These are phyloP conservation scores for Eristalis intricaria DNA, from an alignment of 2,888 invertebrate genomes.

Conservation along the genomic window DNA sequence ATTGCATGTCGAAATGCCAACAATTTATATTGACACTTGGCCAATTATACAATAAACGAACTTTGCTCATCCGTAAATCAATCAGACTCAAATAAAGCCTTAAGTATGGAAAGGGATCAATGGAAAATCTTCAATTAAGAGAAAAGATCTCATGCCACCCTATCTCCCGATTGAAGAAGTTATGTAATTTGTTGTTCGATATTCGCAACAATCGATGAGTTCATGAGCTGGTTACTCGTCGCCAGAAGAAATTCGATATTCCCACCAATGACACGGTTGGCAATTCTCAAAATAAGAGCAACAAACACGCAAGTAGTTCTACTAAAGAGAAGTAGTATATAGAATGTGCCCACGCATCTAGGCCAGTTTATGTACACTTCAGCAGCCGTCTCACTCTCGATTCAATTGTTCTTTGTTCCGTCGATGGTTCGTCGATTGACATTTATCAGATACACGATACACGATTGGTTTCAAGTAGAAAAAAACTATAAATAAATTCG, in stretches of 20 bases:
- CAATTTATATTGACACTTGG: no score
- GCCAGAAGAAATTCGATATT: background rate
- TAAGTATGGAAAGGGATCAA: no score
- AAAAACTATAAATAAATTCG: conserved; percentile 58
- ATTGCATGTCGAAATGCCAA: no score
- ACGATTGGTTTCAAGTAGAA: conserved; percentile 33
- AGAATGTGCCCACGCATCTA: conserved; percentile 63
- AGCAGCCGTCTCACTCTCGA: background rate
- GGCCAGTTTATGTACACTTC: conserved; percentile 36
- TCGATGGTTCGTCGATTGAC: conserved; percentile 46
- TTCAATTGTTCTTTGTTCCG: conserved; percentile 24
- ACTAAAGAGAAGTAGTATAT: conserved; percentile 14
- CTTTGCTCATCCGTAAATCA: no score
- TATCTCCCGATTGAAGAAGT: background rate
- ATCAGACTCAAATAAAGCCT: no score
- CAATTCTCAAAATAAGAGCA: background rate
- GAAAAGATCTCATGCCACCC: no score
- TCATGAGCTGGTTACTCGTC: background rate
- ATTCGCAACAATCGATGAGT: background rate
- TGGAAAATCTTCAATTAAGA: no score
- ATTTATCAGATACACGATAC: conserved; percentile 30
- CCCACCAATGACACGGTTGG: background rate
- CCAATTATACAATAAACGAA: no score
- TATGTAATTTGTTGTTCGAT: background rate
- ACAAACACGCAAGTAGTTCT: background rate